Percentiles rank a stretch among this genome's conserved stretches.
Evolutionary conservation across 2,113 vertebrate genomes (phyloP).

Genomic region (Heteronetta atricapilla): DNA sequence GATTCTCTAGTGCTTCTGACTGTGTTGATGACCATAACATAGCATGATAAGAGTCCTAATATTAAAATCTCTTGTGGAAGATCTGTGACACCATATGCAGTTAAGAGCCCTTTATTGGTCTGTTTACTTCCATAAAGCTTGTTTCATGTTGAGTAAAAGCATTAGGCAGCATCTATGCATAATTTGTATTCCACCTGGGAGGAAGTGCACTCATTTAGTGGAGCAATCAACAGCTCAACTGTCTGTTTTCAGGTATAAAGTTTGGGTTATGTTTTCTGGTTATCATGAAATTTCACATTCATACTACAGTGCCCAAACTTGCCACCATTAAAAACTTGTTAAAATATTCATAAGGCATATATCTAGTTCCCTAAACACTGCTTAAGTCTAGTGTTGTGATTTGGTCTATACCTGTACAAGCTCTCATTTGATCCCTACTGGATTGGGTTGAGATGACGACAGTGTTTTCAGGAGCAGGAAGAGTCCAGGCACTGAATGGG

Average conservation of each 20-base stretch:
- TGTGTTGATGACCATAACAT: background rate
- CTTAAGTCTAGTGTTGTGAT: background rate
- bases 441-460: background rate
- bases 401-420: background rate
- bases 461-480: background rate
- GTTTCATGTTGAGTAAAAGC: slow-evolving; percentile 35
- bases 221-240: background rate
- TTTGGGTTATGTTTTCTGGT: background rate
- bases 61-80: slow-evolving; percentile 9
- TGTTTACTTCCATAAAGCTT: slow-evolving; percentile 43
- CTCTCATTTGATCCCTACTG: background rate
- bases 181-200: slow-evolving; percentile 47
- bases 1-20: background rate
- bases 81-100: background rate
- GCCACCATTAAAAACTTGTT: background rate
- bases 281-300: background rate
- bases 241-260: background rate
- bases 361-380: background rate
- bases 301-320: background rate
- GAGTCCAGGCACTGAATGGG: background rate
- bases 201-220: background rate
- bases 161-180: slow-evolving; percentile 44
- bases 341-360: background rate
- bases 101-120: slow-evolving; percentile 18
- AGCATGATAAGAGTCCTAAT: background rate